Evolutionary conservation across 2,113 vertebrate genomes (phyloP), one percentile per base, ranked within the genome.

Genomic region (Anolis sagrei): DNA sequence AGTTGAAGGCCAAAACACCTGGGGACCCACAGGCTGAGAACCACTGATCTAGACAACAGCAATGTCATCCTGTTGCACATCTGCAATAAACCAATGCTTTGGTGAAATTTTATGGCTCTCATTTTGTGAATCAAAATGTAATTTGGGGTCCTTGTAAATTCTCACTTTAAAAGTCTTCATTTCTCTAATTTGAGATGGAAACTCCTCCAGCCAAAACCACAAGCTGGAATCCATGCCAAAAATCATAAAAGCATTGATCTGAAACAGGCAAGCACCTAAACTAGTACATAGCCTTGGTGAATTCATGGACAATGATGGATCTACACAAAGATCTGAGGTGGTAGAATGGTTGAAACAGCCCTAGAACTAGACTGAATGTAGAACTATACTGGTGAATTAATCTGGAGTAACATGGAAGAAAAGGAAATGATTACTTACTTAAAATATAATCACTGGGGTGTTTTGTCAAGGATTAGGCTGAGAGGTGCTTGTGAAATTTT

Each of bases 101-200:
- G 13, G 36, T 23, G 1, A 25, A 27, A 34, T 73, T 79, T 85
- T 48, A 73, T 49, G 36, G 51, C 54, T n/a, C 23, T 39, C 21
- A 2, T 69, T 79, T 72, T 69, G 34, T 18, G 16, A 79, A 74
- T 7, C 61, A 76, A 51, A n/a, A 34, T 76, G 23, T 62, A 76
- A 69, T 79, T 78, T 79, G 62, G 73, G 44, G 39, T 34, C 32
- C 51, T 29, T 72, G 34, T 79, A 85, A 85, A 61, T 62, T 19
- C 84, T 85, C 79, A 51, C n/a, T 79, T 36, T 34, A 73, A 85
- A 62, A 19, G 36, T 44, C 51, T 19, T 48, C 66, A 27, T 48
- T 73, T 62, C 49, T 73, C 79, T 74, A 72, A 79, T 62, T 48
- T 18, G 70, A 13, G 44, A 18, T 61, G 39, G 72, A 79, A 73